Evolutionary conservation across 2,797 vertebrate genomes (phyloP).

Genomic region (Sebastes steindachneri): DNA sequence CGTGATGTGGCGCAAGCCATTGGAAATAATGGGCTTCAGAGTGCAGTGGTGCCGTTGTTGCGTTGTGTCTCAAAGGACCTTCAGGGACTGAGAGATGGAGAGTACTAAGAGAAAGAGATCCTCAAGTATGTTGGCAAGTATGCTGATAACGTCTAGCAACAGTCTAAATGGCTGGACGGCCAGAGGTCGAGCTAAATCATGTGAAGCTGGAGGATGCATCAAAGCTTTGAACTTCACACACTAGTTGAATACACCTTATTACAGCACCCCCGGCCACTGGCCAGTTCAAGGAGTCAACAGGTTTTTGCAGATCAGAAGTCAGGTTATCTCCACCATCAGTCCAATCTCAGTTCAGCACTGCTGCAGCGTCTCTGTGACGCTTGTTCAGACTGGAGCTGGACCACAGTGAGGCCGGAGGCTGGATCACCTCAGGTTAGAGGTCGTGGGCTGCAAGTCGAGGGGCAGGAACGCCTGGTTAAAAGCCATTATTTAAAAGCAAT

Average conservation of each 20-base stretch:
- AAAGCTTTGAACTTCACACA: constrained; percentile 47
- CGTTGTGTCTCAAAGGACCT: too few species aligned
- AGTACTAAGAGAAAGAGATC: too few species aligned
- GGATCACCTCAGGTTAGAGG: constrained; percentile 45
- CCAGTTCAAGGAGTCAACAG: neutral
- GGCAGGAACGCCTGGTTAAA: neutral
- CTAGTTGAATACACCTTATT: constrained; percentile 14
- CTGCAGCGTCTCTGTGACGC: constrained; percentile 15
- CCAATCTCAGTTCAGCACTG: constrained; percentile 11
- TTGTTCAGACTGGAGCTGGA: constrained; percentile 54
- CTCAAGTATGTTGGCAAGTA: too few species aligned
- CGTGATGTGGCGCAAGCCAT: too few species aligned
- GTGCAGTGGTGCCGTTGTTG: too few species aligned
- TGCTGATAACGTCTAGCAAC: too few species aligned
- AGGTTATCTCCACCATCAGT: constrained; percentile 58
- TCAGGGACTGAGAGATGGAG: too few species aligned
- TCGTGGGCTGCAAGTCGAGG: constrained; percentile 15
- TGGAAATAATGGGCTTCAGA: too few species aligned
- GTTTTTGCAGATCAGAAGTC: neutral
- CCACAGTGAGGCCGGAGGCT: constrained; percentile 33
- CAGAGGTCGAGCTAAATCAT: neutral
- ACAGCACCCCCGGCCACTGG: constrained; percentile 6
- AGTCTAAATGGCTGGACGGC: neutral
- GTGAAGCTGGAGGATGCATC: constrained; percentile 14
- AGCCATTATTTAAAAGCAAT: constrained; percentile 5